A percentile compares a stretch with the other conserved stretches of the same genome.
phyloP scores from a whole-genome alignment of 2,113 vertebrate genomes.

The Mustela nigripes region DNA sequence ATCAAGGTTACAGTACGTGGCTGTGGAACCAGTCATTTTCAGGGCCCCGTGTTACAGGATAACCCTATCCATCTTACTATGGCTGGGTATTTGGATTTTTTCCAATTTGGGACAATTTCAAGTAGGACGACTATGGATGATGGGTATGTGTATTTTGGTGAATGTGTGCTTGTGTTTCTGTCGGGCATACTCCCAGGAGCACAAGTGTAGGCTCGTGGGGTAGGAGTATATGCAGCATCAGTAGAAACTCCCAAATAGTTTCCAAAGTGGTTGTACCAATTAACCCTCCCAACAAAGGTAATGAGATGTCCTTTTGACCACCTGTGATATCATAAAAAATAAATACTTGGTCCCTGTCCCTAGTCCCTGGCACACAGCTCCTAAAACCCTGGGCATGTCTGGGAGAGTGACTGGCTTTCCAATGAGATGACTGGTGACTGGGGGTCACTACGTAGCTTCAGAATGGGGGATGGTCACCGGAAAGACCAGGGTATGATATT shows the following conservation, averaged over 20 bases:
- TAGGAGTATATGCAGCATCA: not conserved
- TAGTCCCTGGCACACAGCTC: not conserved
- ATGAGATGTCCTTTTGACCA: not conserved
- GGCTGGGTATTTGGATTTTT: not conserved
- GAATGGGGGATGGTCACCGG: not conserved
- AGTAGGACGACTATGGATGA: rapidly evolving
- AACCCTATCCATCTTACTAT: not conserved
- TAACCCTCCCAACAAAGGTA: not conserved
- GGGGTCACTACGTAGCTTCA: not conserved
- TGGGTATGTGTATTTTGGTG: not conserved
- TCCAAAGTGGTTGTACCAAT: not conserved
- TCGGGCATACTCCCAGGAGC: not conserved
- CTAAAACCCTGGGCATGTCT: not conserved
- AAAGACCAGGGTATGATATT: not conserved
- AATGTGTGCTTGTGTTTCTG: rapidly evolving
- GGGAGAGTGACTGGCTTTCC: not conserved
- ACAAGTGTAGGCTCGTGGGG: no score
- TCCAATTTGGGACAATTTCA: not conserved
- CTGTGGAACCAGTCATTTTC: rapidly evolving
- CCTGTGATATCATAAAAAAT: not conserved
- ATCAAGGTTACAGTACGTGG: not conserved
- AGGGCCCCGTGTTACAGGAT: not conserved
- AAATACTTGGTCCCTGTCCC: not conserved
- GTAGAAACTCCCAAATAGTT: not conserved
- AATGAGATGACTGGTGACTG: not conserved